phyloP scores from a whole-genome alignment of 2,888 invertebrate genomes.

The Dynastes maya region DNA sequence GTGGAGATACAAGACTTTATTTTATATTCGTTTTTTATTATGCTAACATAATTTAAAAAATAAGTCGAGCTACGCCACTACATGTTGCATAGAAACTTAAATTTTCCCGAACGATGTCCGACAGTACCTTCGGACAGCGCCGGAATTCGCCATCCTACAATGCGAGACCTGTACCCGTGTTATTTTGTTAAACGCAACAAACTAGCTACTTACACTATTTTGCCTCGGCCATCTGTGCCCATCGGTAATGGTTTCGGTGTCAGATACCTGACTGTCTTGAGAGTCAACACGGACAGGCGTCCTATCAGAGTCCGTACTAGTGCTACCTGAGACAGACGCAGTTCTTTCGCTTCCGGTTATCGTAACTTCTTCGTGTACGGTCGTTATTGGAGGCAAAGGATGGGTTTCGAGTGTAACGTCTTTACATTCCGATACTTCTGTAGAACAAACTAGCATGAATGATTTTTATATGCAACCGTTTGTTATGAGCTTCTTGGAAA shows the following conservation, averaged over 20 bases:
- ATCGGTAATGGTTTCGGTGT: conserved; percentile 73
- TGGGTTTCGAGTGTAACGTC: conserved; percentile 74
- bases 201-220: conserved; percentile 78
- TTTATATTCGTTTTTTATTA: no score
- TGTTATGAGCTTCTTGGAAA: no score
- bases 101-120: no score
- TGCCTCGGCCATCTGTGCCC: conserved; percentile 82
- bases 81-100: no score
- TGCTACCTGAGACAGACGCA: conserved; percentile 79
- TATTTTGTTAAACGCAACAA: no score
- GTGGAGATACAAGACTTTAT: no score
- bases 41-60: no score
- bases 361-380: conserved; percentile 70
- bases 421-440: conserved; percentile 70
- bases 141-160: no score
- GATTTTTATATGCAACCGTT: no score
- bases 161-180: no score
- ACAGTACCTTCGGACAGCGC: no score
- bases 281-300: conserved; percentile 86
- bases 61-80: no score
- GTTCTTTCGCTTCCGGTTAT: conserved; percentile 80
- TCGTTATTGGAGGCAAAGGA: conserved; percentile 66
- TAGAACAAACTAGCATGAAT: conserved; percentile 36
- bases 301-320: conserved; percentile 88
- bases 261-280: conserved; percentile 85